Conservation (phyloP, 1,140 invertebrate genomes). For the Drosophila parvula region DNA sequence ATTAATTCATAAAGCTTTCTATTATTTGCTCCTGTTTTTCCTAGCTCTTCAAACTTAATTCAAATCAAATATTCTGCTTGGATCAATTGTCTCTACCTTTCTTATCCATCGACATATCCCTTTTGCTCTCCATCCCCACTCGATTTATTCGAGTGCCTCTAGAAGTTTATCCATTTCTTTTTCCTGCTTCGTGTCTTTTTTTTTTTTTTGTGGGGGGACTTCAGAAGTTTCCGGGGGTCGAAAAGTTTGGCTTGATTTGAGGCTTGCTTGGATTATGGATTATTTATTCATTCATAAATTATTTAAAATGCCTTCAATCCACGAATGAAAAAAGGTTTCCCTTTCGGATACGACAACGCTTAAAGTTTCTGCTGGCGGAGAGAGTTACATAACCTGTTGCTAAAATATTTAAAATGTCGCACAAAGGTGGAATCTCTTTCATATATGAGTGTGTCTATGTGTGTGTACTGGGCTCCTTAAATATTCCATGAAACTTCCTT, state of each 20-base stretch:
- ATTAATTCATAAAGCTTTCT: neutral
- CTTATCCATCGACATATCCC: neutral
- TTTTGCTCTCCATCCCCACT: neutral
- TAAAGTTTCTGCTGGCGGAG: constrained; percentile 16
- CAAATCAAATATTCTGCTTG: neutral
- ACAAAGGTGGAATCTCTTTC: constrained; percentile 38
- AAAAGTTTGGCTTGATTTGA: constrained; percentile 52
- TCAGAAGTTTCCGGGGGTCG: constrained; percentile 15
- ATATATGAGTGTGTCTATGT: neutral
- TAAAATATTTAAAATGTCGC: constrained; percentile 58
- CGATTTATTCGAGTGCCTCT: neutral
- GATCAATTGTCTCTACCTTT: constrained; percentile 13
- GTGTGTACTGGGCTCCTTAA: constrained; percentile 23
- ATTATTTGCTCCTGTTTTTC: neutral
- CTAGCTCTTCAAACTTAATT: constrained; percentile 1
- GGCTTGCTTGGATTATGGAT: constrained; percentile 50
- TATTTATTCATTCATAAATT: constrained; percentile 65
- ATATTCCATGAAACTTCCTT: constrained; percentile 47
- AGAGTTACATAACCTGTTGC: constrained; percentile 54
- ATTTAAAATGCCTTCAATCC: constrained; percentile 63
- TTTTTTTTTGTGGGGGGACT: neutral
- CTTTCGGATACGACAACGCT: constrained; percentile 14
- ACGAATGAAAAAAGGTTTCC: constrained; percentile 19
- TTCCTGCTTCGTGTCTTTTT: neutral
- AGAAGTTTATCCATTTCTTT: constrained; percentile 17